Conservation (phyloP, 2,888 invertebrate species). For the Lycophotia porphyrea region DNA sequence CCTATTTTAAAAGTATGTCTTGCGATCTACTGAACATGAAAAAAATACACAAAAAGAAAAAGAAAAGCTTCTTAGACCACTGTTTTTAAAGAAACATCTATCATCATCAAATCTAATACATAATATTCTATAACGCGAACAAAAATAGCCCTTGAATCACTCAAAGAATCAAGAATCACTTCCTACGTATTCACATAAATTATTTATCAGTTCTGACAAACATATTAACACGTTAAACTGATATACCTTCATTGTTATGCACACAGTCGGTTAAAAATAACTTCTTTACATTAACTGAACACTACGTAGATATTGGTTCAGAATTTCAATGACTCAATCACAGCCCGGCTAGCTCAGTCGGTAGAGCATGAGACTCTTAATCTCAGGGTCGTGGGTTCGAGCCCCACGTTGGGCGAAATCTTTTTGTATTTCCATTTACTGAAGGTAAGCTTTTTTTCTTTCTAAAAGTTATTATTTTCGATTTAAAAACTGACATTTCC, state of each 20-base stretch:
- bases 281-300: background rate
- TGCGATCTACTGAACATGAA: background rate
- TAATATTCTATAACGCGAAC: background rate
- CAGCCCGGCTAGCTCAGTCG: slow-evolving; percentile 89
- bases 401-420: slow-evolving; percentile 90
- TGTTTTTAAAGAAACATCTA: too few relatives aligned
- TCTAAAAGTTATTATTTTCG: background rate
- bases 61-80: background rate
- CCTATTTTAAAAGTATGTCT: too few relatives aligned
- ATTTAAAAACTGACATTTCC: too few relatives aligned
- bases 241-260: slow-evolving; percentile 4
- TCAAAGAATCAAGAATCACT: background rate
- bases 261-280: slow-evolving; percentile 14
- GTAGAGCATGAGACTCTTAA: slow-evolving; percentile 91
- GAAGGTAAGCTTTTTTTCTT: fast-evolving
- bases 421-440: slow-evolving; percentile 66
- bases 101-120: background rate
- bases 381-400: slow-evolving; percentile 91
- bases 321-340: fast-evolving
- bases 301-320: fast-evolving
- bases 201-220: slow-evolving; percentile 6
- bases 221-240: slow-evolving; percentile 18
- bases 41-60: background rate
- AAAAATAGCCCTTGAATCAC: background rate
- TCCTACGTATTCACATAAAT: slow-evolving; percentile 16